Percentiles rank a stretch among this genome's conserved stretches.
Conservation (phyloP, 2,888 invertebrate genomes). For the Trissolcus japonicus region DNA sequence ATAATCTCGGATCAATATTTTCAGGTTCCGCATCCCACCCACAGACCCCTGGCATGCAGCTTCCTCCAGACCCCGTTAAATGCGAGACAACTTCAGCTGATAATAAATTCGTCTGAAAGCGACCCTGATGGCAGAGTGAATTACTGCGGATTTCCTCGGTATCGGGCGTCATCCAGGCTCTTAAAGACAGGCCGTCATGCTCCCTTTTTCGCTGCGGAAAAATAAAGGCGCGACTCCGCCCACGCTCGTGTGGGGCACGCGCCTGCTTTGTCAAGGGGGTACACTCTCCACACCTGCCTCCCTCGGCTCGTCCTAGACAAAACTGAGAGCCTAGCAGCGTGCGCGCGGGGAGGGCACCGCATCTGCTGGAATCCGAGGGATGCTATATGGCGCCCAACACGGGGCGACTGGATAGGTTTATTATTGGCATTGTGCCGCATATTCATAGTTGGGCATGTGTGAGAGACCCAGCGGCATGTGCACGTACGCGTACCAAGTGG, state of each 20-base stretch:
- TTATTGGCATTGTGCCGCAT: conserved; percentile 72
- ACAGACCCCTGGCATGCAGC: conserved; percentile 7
- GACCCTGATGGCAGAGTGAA: conserved; percentile 14
- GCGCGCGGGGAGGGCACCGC: conserved; percentile 56
- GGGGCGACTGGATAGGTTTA: conserved; percentile 69
- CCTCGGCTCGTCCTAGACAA: conserved; percentile 69
- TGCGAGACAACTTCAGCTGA: conserved; percentile 7
- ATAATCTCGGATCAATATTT: conserved; percentile 29
- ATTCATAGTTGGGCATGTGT: conserved; percentile 55
- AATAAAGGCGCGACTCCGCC: conserved; percentile 68
- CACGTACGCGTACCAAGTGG: conserved; percentile 54
- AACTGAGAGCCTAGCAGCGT: conserved; percentile 57
- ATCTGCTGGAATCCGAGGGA: conserved; percentile 74
- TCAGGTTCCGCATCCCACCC: conserved; percentile 8
- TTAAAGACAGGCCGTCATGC: conserved; percentile 36
- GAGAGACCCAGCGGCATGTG: conserved; percentile 51
- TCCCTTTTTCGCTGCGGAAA: conserved; percentile 46
- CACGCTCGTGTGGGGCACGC: conserved; percentile 77
- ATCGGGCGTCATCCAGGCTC: conserved; percentile 28
- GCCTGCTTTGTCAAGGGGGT: conserved; percentile 66
- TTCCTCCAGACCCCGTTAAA: conserved; percentile 28
- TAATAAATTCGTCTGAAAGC: conserved; percentile 9
- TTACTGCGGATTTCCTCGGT: conserved; percentile 31
- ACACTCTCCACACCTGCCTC: conserved; percentile 72
- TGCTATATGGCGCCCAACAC: conserved; percentile 60